Evolutionary conservation across 2,797 vertebrate species (phyloP), one percentile per base, ranked within the genome.

Genomic region (Cyprinella venusta): DNA sequence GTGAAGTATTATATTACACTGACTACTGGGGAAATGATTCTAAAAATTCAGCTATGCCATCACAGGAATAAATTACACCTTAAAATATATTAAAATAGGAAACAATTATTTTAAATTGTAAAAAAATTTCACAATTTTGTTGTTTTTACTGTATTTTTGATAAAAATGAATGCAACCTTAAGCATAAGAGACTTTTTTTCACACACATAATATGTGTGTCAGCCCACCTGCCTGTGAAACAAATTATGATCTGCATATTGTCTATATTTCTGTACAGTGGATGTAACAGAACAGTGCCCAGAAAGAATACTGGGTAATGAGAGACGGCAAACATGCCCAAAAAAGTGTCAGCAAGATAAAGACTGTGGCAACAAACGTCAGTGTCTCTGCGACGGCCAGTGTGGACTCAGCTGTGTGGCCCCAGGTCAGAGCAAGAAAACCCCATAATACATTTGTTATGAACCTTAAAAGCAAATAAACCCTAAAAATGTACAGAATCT

Each of bases 381-480:
- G 89, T 96, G 96, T 88, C 91, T 95, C 79, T 96, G 96, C 40
- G 95, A 96, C 4, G 95, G 95, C 56, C 92, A 93, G 52, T 96
- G 96, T 88, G 95, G 95, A 81, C 91, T 95, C 92, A 96, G 95
- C 94, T 96, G 95, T 81, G 93, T 96, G 86, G 91, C 88, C 90
- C 93, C 95, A 92, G 94, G 95, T 96, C 91, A 82, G 87, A 63
- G 19, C 63, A 36, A 48, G 26, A 68, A 79, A 79, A 69, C 50
- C 42, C 56, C 61, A 69, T 24, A 68, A 82, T 38, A 15, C n/a
- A 67, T 75, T 81, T 42, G 64, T n/a, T 40, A 42, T 16, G 0
- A 65, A 42, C 16, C 9, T 8, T 50, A 26, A 54, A 42, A 56
- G 38, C 8, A n/a, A 56, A 54, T 16, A 16, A 79, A 67, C 30